Evolutionary conservation across 2,888 invertebrate genomes (phyloP).

Genomic region (Candidula unifasciata): DNA sequence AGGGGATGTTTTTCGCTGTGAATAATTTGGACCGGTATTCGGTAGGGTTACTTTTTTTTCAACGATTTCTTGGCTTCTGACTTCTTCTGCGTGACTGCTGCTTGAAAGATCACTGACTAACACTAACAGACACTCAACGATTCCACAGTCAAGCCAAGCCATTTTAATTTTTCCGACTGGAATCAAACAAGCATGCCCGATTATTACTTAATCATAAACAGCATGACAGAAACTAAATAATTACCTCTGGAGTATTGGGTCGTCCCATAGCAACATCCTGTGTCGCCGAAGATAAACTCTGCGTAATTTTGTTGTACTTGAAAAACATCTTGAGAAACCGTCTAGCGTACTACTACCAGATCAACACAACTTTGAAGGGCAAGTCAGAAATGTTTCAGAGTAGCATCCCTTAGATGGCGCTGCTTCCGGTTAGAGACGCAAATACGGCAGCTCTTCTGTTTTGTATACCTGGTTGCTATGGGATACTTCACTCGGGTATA

Average conservation of each 20-base stretch:
- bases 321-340: conserved; percentile 27
- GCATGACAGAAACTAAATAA: not conserved
- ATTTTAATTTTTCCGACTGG: not conserved
- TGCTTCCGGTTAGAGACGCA: not conserved
- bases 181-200: not conserved
- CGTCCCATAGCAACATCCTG: conserved; percentile 39
- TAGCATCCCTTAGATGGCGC: not conserved
- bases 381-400: not conserved
- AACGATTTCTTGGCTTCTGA: too few species aligned
- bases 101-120: too few species aligned
- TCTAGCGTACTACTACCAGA: not conserved
- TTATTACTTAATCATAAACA: not conserved
- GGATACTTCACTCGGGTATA: conserved; percentile 8
- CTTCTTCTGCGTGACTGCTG: too few species aligned
- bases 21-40: too few species aligned
- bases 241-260: conserved; percentile 23
- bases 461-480: conserved; percentile 49
- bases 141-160: not conserved
- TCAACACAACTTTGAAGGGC: not conserved
- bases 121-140: too few species aligned
- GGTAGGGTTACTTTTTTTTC: too few species aligned
- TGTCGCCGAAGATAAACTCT: conserved; percentile 28
- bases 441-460: not conserved
- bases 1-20: too few species aligned
- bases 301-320: conserved; percentile 39